phyloP scores from a whole-genome alignment of 64 coral and sea anemone species.

The Stichodactyla mertensii region DNA sequence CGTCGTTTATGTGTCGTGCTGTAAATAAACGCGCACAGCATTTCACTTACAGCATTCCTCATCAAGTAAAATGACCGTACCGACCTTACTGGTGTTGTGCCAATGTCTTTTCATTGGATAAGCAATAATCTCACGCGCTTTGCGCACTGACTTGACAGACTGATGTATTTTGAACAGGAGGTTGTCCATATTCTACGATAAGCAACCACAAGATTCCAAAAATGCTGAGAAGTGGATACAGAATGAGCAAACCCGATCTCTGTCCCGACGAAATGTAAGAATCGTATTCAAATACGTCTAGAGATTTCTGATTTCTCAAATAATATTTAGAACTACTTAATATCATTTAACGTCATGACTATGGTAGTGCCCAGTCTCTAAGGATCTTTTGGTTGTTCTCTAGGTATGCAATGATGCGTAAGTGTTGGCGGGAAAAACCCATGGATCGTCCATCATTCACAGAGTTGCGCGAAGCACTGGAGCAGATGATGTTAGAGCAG shows the following conservation, averaged over 20 bases:
- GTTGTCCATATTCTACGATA: slow-evolving; percentile 32
- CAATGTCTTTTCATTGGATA: background rate
- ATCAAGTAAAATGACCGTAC: background rate
- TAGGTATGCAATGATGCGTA: background rate
- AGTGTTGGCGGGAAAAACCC: slow-evolving; percentile 1
- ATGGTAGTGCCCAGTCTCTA: no score
- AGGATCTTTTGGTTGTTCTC: no score
- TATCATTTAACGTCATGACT: no score
- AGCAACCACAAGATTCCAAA: slow-evolving; percentile 2
- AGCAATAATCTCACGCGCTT: no score
- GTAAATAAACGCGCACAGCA: no score
- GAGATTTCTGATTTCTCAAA: no score
- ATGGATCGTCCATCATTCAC: background rate
- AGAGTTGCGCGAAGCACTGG: no score
- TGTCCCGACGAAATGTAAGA: slow-evolving; percentile 42
- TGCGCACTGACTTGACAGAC: no score
- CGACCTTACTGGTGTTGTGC: background rate
- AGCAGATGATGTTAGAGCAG: no score
- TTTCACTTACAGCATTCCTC: background rate
- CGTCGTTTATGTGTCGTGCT: no score
- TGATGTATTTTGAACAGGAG: background rate
- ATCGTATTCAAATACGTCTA: background rate
- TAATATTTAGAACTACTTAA: no score
- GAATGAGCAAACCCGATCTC: slow-evolving; percentile 37
- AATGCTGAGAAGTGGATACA: slow-evolving; percentile 22